phyloP scores from a whole-genome alignment of 2,888 invertebrate genomes.

The Endotricha flammealis region DNA sequence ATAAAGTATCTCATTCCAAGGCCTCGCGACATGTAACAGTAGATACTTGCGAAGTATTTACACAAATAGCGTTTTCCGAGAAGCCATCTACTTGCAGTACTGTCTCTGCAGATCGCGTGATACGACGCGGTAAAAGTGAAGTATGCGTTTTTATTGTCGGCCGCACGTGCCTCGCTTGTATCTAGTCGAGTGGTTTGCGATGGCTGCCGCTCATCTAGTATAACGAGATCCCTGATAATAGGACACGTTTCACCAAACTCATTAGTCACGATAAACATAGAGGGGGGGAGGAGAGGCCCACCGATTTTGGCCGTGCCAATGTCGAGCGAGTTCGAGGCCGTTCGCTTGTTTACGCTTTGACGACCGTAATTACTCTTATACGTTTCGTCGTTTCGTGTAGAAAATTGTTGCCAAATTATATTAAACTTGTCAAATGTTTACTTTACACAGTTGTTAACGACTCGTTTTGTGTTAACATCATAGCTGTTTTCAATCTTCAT shows the following conservation, averaged over 20 bases:
- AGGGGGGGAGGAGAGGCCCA: constrained; percentile 30
- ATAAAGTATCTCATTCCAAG: background rate
- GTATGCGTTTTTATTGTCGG: constrained; percentile 35
- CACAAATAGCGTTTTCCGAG: constrained; percentile 31
- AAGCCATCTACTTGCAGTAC: constrained; percentile 25
- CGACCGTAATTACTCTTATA: constrained; percentile 43
- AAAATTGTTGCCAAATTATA: constrained; percentile 52
- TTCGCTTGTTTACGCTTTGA: constrained; percentile 49
- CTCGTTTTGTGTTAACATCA: constrained; percentile 27
- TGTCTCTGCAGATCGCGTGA: constrained; percentile 43
- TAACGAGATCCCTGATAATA: constrained; percentile 28
- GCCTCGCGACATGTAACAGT: background rate
- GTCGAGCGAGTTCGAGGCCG: constrained; percentile 57
- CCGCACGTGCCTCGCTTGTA: constrained; percentile 29
- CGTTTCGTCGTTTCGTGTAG: constrained; percentile 35
- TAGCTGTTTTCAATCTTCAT: constrained; percentile 3
- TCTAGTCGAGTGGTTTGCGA: constrained; percentile 16
- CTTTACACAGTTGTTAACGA: constrained; percentile 15
- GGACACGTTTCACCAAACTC: constrained; percentile 11
- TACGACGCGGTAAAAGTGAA: constrained; percentile 47
- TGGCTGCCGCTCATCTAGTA: constrained; percentile 21
- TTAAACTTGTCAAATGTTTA: constrained; percentile 25
- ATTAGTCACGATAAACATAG: constrained; percentile 17
- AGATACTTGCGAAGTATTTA: constrained; percentile 9
- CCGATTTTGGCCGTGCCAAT: constrained; percentile 40